Percentiles rank a stretch among this genome's conserved stretches.
phyloP scores from a whole-genome alignment of 2,797 vertebrate species.

The Alauda arvensis region DNA sequence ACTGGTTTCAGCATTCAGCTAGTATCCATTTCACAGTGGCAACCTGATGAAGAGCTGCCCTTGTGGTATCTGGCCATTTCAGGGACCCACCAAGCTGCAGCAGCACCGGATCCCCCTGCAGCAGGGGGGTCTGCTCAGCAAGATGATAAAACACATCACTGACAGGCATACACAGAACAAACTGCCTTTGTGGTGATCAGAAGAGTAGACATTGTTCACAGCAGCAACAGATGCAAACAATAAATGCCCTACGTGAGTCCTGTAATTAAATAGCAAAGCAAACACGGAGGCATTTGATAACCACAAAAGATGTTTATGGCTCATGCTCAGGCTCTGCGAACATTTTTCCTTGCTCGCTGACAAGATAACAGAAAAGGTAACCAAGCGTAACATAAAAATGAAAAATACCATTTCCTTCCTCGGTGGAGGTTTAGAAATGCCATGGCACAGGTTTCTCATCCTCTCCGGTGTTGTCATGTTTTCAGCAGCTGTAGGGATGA shows the following conservation, averaged over 20 bases:
- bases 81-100: neutral
- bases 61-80: neutral
- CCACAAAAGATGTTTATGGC: slow-evolving; percentile 26
- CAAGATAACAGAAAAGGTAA: slow-evolving; percentile 35
- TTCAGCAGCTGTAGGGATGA: neutral
- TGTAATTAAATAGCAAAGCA: slow-evolving; percentile 36
- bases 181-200: neutral
- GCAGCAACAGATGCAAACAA: slow-evolving; percentile 15
- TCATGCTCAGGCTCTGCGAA: neutral
- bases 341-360: slow-evolving; percentile 21
- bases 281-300: slow-evolving; percentile 6
- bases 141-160: neutral
- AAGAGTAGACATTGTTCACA: neutral
- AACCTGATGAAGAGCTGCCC: neutral
- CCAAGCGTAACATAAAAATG: slow-evolving; percentile 12
- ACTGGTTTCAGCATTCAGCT: neutral
- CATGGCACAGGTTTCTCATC: neutral
- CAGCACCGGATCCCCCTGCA: neutral
- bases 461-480: neutral
- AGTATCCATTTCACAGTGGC: neutral
- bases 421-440: neutral
- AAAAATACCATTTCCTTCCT: neutral
- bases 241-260: slow-evolving; percentile 8
- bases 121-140: neutral
- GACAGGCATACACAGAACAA: neutral